phyloP scores from a whole-genome alignment of 2,888 invertebrate genomes.

The Melinaea marsaeus region DNA sequence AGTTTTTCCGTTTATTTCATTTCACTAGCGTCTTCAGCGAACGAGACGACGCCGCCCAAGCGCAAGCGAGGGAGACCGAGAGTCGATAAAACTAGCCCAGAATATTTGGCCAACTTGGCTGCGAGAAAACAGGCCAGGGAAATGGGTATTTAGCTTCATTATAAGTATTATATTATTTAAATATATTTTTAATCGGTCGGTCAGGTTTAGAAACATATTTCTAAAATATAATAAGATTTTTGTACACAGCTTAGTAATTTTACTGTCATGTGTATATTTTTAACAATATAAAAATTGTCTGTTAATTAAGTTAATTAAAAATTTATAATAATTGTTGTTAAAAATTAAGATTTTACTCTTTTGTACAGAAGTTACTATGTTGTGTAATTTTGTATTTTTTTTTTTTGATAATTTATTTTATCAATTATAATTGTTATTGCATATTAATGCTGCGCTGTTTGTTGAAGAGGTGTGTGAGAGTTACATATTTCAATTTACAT shows the following conservation, averaged over 20 bases:
- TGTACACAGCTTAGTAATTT: neutral
- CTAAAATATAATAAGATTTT: neutral
- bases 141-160: constrained; percentile 47
- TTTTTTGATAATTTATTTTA: too few species aligned
- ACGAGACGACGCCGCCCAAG: constrained; percentile 46
- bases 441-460: too few species aligned
- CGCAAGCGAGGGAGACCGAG: constrained; percentile 64
- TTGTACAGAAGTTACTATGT: too few species aligned
- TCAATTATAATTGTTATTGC: too few species aligned
- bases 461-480: too few species aligned
- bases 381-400: too few species aligned
- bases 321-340: neutral
- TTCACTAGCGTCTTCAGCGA: constrained; percentile 41
- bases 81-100: constrained; percentile 67
- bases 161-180: neutral
- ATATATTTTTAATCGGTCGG: neutral
- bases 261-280: neutral
- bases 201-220: neutral
- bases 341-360: too few species aligned
- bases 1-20: constrained; percentile 17
- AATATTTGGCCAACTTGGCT: constrained; percentile 63
- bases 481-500: too few species aligned
- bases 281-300: neutral
- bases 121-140: constrained; percentile 65
- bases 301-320: too few species aligned